Evolutionary conservation across 2,797 vertebrate species (phyloP), one percentile per base, ranked within the genome.

Genomic region (Emys orbicularis): DNA sequence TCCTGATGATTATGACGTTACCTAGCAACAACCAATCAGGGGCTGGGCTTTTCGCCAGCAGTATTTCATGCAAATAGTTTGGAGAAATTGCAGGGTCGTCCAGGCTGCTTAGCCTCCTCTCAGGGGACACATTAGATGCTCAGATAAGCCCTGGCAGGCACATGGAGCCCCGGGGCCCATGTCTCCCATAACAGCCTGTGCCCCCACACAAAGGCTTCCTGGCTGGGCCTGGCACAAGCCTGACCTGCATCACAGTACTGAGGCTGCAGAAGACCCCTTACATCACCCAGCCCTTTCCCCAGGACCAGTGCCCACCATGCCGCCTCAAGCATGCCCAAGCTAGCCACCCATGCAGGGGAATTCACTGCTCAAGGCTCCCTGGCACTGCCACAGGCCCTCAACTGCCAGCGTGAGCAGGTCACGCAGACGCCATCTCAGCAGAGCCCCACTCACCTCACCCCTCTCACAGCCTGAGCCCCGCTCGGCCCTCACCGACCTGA

Each of bases 1-100:
- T 98, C 97, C 97, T 97, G 96, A 98, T 98, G 97, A 98, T 98
- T 97, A 97, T 97, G 96, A 96, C 92, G 97, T 97, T 97, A 95
- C 98, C 97, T 98, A 97, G 98, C 97, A 96, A 98, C 98, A 83
- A 90, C 98, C 97, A 98, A 98, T 97, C 90, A 83, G 94, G 77
- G 61, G 52, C 92, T 90, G 74, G 83, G 90, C 96, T 97, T 97
- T 95, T 96, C 97, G 97, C 97, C 96, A 97, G 97, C 97, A 97
- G 96, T 97, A 97, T 98, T 97, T 97, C 97, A 98, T 97, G 97
- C 97, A 97, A 98, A 98, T 98, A 98, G 96, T 97, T 98, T 96
- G 90, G 92, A 97, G 96, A 96, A 94, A 97, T 96, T 97, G 95
- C 95, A 96, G 95, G 97, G 97, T 97, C 97, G 94, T 94, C 89